Evolutionary conservation across 2,113 vertebrate species (phyloP).

Genomic region (Tachysurus vachellii): DNA sequence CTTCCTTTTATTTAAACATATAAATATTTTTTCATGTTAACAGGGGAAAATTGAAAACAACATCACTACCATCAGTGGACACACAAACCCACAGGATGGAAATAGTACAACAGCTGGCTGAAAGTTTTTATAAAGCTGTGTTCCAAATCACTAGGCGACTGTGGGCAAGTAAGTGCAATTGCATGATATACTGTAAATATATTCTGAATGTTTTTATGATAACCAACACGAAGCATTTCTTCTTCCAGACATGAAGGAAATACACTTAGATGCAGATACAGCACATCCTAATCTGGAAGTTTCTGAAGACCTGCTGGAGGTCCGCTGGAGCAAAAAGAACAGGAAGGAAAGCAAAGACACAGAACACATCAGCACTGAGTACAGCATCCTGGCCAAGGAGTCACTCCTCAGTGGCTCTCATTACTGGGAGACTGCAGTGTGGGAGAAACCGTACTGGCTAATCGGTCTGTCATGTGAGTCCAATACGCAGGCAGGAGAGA

Average conservation of each 20-base stretch:
- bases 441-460: constrained; percentile 75
- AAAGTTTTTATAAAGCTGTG: constrained; percentile 66
- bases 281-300: constrained; percentile 71
- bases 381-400: constrained; percentile 65
- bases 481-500: neutral
- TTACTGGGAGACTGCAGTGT: constrained; percentile 75
- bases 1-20: neutral
- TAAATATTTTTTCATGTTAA: neutral
- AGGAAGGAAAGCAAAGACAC: constrained; percentile 24
- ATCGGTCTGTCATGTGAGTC: constrained; percentile 63
- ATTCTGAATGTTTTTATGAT: neutral
- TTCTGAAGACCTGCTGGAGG: constrained; percentile 65
- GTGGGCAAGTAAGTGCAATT: constrained; percentile 69
- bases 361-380: constrained; percentile 63
- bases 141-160: constrained; percentile 68
- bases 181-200: constrained; percentile 24
- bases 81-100: constrained; percentile 64
- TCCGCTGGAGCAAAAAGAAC: constrained; percentile 65
- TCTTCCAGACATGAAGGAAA: constrained; percentile 67
- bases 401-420: constrained; percentile 61
- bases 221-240: neutral
- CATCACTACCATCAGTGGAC: constrained; percentile 53
- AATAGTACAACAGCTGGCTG: constrained; percentile 67
- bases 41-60: constrained; percentile 34
- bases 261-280: constrained; percentile 63